Evolutionary conservation across 2,113 vertebrate species (phyloP).

Genomic region (Equus quagga): DNA sequence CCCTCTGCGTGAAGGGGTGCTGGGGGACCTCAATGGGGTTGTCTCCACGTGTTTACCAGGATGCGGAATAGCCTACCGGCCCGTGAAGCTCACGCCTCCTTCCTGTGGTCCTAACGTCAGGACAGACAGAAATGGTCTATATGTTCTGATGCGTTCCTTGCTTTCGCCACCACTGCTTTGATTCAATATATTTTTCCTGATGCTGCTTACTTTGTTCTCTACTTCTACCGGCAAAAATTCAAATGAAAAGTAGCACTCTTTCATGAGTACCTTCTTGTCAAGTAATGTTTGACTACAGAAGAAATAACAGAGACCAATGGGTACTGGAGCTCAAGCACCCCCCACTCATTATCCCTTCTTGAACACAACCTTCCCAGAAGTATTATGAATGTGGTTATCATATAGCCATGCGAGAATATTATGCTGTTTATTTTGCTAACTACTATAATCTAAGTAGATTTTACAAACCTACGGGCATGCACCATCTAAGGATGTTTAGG

Average conservation of each 20-base stretch:
- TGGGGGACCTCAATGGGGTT: neutral
- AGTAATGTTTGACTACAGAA: neutral
- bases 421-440: neutral
- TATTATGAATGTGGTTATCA: too few species aligned
- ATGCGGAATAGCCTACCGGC: rapidly evolving
- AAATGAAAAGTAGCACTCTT: neutral
- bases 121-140: too few species aligned
- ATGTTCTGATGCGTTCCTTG: neutral
- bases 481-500: too few species aligned
- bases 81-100: rapidly evolving
- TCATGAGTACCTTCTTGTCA: neutral
- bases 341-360: too few species aligned
- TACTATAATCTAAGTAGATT: neutral
- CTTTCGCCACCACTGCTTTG: neutral
- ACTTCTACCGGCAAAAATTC: neutral
- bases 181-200: neutral
- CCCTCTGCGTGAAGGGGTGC: neutral
- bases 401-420: neutral
- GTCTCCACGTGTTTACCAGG: rapidly evolving
- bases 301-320: neutral
- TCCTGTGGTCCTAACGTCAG: neutral
- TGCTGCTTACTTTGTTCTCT: neutral
- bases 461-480: neutral
- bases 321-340: rapidly evolving
- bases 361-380: rapidly evolving